phyloP scores from a whole-genome alignment of 1,140 invertebrate species.

The Cheumatopsyche charites region DNA sequence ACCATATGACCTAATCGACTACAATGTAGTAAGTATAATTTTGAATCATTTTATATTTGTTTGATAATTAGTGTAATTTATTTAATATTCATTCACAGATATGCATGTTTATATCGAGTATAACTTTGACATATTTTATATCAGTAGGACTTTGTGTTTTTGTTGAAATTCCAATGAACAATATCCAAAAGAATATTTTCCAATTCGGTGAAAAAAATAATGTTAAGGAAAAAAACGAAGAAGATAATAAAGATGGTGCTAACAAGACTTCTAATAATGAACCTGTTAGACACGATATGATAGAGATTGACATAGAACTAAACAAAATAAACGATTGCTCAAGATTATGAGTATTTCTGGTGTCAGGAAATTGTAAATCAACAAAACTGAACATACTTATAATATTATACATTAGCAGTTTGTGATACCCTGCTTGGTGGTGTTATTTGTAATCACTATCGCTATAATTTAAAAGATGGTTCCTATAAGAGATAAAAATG shows the following conservation, averaged over 20 bases:
- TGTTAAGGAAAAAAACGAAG: constrained; percentile 9
- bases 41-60: not conserved
- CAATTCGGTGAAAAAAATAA: constrained; percentile 18
- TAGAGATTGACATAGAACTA: constrained; percentile 3
- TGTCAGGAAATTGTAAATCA: too few species aligned
- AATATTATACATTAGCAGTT: too few species aligned
- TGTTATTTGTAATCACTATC: too few species aligned
- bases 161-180: constrained; percentile 40
- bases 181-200: constrained; percentile 40
- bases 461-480: too few species aligned
- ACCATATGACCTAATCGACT: constrained; percentile 51
- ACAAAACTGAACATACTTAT: too few species aligned
- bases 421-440: too few species aligned
- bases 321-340: not conserved
- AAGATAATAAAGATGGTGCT: not conserved
- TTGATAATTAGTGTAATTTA: constrained; percentile 17
- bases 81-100: constrained; percentile 29
- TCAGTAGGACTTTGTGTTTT: constrained; percentile 29
- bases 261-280: not conserved
- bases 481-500: too few species aligned
- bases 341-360: constrained; percentile 18
- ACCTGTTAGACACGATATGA: not conserved
- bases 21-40: constrained; percentile 51
- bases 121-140: constrained; percentile 26
- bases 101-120: constrained; percentile 25